Evolutionary conservation across 2,888 invertebrate genomes (phyloP), one percentile per base, ranked within the genome.

Genomic region (Gymnoscelis rufifasciata): DNA sequence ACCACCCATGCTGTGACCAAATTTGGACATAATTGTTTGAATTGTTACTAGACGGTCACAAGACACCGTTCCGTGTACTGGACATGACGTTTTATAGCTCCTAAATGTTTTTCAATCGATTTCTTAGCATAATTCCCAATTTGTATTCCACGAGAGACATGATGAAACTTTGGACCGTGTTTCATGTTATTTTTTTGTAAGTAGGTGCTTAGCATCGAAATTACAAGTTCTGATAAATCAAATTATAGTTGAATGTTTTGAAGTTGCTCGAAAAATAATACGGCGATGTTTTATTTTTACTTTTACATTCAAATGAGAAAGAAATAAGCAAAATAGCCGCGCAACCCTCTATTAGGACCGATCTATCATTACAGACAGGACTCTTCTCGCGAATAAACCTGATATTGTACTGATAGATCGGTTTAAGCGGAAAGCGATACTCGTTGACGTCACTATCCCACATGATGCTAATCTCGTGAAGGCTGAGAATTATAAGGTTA

Each of bases 1-100:
- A 58, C 59, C 59, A 54, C 55, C 56, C 56, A 55, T 51, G 58
- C 59, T 51, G 57, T 57, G 54, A 54, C 58, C 53, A 59, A 59
- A 56, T 59, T 48, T 51, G 43, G 51, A 31, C 40, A 54, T 59
- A 59, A 62, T 58, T 54, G 56, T 53, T 51, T 35, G 45, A 57
- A 56, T 57, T 59, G 54, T 56, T 54, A 43, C 45, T 51, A 47
- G 51, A 19, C 46, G 30, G 42, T 50, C 51, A 38, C 50, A 47
- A 52, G 47, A 51, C 37, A 51, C 47, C 47, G 45, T 54, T 33
- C 33, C 39, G 26, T 44, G 41, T 29, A 38, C 27, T 38, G 42
- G 39, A 50, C 49, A 47, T 43, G 47, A 48, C 31, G 41, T 54
- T 57, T 53, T 57, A 57, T 47, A 44, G 41, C 37, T 41, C 39